Base-by-base conservation (phyloP, 2,797 vertebrate genomes). In the Thalassophryne amazonica region DNA sequence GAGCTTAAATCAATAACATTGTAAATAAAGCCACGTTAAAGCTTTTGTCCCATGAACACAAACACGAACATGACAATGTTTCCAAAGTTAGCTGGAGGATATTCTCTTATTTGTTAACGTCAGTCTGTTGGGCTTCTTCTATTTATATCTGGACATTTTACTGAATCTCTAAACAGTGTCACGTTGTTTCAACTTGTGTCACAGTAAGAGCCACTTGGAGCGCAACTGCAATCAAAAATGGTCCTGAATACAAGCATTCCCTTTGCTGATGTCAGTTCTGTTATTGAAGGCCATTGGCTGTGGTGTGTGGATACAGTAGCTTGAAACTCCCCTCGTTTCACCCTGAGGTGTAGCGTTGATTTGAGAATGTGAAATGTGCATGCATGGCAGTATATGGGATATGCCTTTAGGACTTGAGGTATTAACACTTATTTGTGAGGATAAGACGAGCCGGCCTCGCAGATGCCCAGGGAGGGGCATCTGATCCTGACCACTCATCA, bases 391-490 rank as follows among this genome's bases (percentile, higher is more conserved):
- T 64, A 45, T 65, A 68, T 0, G 10, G 60, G 64, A 76, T 79
- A 77, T 59, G 61, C 63, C 59, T 73, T 42, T 43, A 66, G 56
- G 69, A 76, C 68, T 62, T 18, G n/a, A 52, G 74, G 79, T 52
- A 84, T 85, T 78, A 69, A 80, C 78, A 83, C 77, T 78, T 60
- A 46, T 80, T 71, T 32, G 54, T 66, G 50, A 56, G 76, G 76
- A 81, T 69, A 83, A 71, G 52, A 59, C 45, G 31, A 73, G 69
- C 56, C 55, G 51, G 60, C 35, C 43, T 46, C 47, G 31, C 35
- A 40, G 34, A 64, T n/a, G 56, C 21, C 15, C 10, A 69, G 81
- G 88, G 88, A 70, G 83, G 84, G 53, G 85, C 64, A 35, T 69
- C 37, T 13, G 43, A 56, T 60, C 22, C 50, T 46, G 28, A 65